Conservation (phyloP, 1,140 invertebrate species). For the Cryptotermes secundus region DNA sequence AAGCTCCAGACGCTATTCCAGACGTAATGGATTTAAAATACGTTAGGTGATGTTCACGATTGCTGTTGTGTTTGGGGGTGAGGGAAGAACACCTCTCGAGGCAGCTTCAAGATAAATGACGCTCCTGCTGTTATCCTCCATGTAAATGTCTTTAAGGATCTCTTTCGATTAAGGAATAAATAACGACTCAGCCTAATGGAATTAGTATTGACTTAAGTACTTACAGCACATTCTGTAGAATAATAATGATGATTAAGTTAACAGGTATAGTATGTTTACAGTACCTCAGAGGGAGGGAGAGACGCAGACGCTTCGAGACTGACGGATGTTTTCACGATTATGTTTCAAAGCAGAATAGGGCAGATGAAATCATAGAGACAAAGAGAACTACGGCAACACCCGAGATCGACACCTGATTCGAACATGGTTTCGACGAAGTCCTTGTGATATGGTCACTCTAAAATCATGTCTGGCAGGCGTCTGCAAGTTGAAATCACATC, state of each 20-base stretch:
- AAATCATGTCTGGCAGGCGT: no score
- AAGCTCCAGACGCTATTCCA: not conserved
- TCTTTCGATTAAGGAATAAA: not conserved
- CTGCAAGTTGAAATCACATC: no score
- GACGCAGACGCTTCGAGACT: no score
- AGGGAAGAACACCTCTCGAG: not conserved
- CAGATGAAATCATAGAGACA: no score
- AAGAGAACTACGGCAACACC: no score
- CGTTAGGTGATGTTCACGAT: slow-evolving; percentile 7
- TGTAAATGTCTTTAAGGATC: not conserved
- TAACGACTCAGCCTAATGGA: not conserved
- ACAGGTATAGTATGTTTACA: not conserved
- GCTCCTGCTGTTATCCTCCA: not conserved
- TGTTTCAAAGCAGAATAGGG: no score
- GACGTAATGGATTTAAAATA: slow-evolving; percentile 11
- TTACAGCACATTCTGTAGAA: not conserved
- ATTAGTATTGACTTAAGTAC: slow-evolving; percentile 10
- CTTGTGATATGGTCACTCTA: no score
- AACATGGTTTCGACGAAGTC: no score
- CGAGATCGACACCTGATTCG: no score
- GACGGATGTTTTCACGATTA: no score
- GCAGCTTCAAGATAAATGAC: slow-evolving; percentile 1
- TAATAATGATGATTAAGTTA: not conserved
- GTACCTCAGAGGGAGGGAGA: no score
- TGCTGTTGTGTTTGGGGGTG: not conserved